Conservation (phyloP, 1,140 invertebrate species). For the Pseudachorutes palmiensis region DNA sequence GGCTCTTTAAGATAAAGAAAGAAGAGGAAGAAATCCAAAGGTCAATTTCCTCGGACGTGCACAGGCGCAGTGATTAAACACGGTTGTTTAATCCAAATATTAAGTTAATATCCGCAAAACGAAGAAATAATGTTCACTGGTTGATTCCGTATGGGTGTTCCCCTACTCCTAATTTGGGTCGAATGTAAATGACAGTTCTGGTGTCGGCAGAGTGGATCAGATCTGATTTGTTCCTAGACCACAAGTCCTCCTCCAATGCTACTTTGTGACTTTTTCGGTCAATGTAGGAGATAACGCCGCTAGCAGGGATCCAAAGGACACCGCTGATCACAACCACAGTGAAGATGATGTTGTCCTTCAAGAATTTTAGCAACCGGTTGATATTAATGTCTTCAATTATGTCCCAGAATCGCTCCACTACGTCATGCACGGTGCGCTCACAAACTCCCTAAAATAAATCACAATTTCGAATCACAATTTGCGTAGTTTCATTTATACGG, state of each 20-base stretch:
- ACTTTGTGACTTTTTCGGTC: slow-evolving; percentile 53
- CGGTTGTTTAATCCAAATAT: no score
- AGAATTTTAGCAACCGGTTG: slow-evolving; percentile 76
- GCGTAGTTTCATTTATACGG: no score
- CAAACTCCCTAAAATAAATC: slow-evolving; percentile 64
- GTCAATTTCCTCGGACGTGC: no score
- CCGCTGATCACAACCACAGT: slow-evolving; percentile 79
- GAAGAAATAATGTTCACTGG: slow-evolving; percentile 30
- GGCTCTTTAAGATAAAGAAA: no score
- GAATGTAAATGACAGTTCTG: slow-evolving; percentile 33
- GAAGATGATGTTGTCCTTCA: slow-evolving; percentile 81
- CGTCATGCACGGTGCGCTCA: slow-evolving; percentile 88
- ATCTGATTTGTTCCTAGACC: slow-evolving; percentile 51
- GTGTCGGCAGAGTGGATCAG: slow-evolving; percentile 42
- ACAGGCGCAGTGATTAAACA: no score
- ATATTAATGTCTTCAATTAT: slow-evolving; percentile 94
- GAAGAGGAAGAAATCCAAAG: no score
- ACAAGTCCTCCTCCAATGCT: slow-evolving; percentile 49
- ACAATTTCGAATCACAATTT: not conserved
- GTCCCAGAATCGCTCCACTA: slow-evolving; percentile 91
- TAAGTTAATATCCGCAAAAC: no score
- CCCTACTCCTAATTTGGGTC: slow-evolving; percentile 30
- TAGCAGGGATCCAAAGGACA: slow-evolving; percentile 84
- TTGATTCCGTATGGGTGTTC: slow-evolving; percentile 36
- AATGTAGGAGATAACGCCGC: slow-evolving; percentile 68